phyloP scores from a whole-genome alignment of 2,797 vertebrate genomes.

The Macroramphosus scolopax region DNA sequence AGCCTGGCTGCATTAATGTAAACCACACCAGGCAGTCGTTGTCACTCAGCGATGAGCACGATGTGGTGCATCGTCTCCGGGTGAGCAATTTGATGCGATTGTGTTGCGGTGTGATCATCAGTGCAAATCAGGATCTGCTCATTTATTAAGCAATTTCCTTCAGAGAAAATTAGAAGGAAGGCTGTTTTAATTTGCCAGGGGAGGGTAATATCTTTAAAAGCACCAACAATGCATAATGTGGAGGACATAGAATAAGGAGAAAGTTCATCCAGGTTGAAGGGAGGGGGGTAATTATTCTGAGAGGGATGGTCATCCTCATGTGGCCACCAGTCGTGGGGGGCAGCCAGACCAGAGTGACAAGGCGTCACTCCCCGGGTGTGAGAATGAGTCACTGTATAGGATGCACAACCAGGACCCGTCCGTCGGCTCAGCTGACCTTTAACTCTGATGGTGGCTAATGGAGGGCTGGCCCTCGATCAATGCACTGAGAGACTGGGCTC shows the following conservation, averaged over 20 bases:
- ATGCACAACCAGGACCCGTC: constrained; percentile 57
- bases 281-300: constrained; percentile 35
- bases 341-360: constrained; percentile 52
- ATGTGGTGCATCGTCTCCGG: constrained; percentile 64
- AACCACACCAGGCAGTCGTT: constrained; percentile 73
- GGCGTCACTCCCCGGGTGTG: constrained; percentile 47
- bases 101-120: constrained; percentile 70
- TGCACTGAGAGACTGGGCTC: constrained; percentile 55
- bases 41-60: constrained; percentile 69
- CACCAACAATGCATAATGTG: constrained; percentile 57
- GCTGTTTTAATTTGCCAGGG: constrained; percentile 53
- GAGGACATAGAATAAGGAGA: constrained; percentile 40
- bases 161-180: constrained; percentile 66
- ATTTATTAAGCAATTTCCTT: constrained; percentile 74
- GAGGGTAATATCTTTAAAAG: constrained; percentile 59
- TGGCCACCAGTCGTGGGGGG: constrained; percentile 28
- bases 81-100: constrained; percentile 77
- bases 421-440: constrained; percentile 71
- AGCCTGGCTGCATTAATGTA: constrained; percentile 74
- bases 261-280: constrained; percentile 5
- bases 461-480: constrained; percentile 71
- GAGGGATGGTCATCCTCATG: constrained; percentile 26
- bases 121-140: constrained; percentile 64
- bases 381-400: constrained; percentile 58
- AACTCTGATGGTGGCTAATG: constrained; percentile 65